Evolutionary conservation across 2,888 invertebrate species (phyloP), one percentile per base, ranked within the genome.

Genomic region (Neoascia interrupta): DNA sequence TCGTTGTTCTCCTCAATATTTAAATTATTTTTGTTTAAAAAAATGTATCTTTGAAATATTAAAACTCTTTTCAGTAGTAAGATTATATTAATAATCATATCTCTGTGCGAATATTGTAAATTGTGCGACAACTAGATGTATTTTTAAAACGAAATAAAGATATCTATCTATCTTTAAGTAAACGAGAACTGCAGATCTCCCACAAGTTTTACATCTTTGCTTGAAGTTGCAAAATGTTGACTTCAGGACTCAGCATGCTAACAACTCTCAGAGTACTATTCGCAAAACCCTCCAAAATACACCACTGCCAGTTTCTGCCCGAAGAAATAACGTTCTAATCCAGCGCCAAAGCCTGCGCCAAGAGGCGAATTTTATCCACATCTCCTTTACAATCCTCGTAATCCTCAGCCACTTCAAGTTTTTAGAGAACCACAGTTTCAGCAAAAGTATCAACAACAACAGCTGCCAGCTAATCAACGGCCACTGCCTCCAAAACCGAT

Each of bases 311-410:
- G 43, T 56, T 61, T 49, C 68, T 21, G 28, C 21, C n/a, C 11
- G 28, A 43, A 54, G 34, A 21, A n/a, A 18, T 3, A 56, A 13
- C 5, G 11, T 51, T 5, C 26, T 8, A 26, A 26, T 26, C 26
- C 26, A 26, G 8, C 8, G 26, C 26, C 15, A 47, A 54, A n/a
- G 39, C 49, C 56, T 2, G 53, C 37, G 6, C 63, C 51, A 1
- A 51, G 51, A 21, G 41, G 45, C n/a, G 56, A 74, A 11, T 68
- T 68, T 37, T 68, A 41, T 39, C 68, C 61, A n/a, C 61, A 74
- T 13, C 39, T 54, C 39, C 34, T 74, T 8, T 54, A 68, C 10
- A 68, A 74, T 15, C 47, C 49, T 16, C 54, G 58, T 18, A 26
- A 43, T 60, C 31, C 61, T 18, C 58, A 58, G 45, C 37, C 43